Base-by-base conservation (phyloP, 2,888 invertebrate genomes). In the Hedya salicella region DNA sequence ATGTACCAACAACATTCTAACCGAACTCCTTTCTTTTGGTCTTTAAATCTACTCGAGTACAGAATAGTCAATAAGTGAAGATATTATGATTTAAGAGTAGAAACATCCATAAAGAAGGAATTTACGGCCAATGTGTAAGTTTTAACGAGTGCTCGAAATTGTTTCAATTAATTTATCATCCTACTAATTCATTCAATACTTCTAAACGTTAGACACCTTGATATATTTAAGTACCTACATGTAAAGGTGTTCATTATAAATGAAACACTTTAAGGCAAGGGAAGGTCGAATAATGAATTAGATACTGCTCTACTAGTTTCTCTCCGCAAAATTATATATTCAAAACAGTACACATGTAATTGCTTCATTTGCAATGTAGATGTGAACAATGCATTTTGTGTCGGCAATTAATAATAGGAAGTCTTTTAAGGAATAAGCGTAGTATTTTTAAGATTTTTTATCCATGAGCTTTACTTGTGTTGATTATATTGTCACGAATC, bases 111-210 rank as follows among this genome's bases (percentile, higher is more conserved):
- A 83, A 81, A 87, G 90, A 88, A 89, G 87, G 85, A 86, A 86
- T 87, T 85, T 83, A 88, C 89, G 89, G 90, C 82, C 86, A 87
- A 88, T 89, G 91, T 92, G 91, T 92, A 86, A 88, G 87, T 88
- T 87, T 91, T 92, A 92, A 92, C 91, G 86, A 92, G 91, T 92
- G 91, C 91, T 91, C 83, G 82, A 89, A 89, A 87, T 88, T 88
- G 86, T 83, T 88, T 85, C 88, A 87, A 88, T 87, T 83, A 82
- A 81, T 86, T 90, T 65, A 65, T 89, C 83, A 88, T 81, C 86
- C 90, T 91, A 91, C 86, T 90, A 90, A 90, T 91, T 91, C 90
- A 85, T 89, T 89, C 76, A 86, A 86, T 91, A 90, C 88, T 78
- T 85, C 91, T 91, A 91, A 88, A 78, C 80, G 86, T 89, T 85